Conservation (phyloP, 2,888 invertebrate genomes). For the Eupithecia insigniata region DNA sequence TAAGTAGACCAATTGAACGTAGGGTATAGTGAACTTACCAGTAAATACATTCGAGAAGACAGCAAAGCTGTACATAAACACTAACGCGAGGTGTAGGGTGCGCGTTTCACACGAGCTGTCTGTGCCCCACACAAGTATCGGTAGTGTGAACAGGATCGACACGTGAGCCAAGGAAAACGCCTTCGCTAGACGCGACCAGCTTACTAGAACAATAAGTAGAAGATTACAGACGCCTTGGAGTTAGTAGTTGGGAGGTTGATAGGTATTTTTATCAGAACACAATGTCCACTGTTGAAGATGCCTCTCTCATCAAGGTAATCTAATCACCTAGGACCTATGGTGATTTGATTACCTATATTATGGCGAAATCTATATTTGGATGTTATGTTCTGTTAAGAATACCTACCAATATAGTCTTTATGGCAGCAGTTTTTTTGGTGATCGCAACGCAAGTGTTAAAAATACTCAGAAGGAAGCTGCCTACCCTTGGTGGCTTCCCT, state of each 20-base stretch:
- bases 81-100: constrained; percentile 25
- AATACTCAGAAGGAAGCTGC: background rate
- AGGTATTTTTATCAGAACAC: background rate
- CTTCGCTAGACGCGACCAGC: constrained; percentile 72
- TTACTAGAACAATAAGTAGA: constrained; percentile 51
- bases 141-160: constrained; percentile 85
- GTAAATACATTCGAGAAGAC: constrained; percentile 27
- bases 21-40: constrained; percentile 8
- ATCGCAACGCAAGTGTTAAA: background rate
- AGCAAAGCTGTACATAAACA: constrained; percentile 24
- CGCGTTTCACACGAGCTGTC: constrained; percentile 24
- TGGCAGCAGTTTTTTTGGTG: background rate
- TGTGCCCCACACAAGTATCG: constrained; percentile 63
- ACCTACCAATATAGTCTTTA: no score
- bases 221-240: background rate
- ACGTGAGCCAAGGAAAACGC: constrained; percentile 85
- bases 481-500: background rate
- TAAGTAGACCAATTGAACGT: background rate
- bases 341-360: no score
- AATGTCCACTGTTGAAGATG: background rate
- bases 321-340: no score
- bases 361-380: no score
- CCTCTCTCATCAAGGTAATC: no score
- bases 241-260: background rate
- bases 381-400: no score